Conservation (phyloP, 1,140 invertebrate genomes). For the Nasonia vitripennis region DNA sequence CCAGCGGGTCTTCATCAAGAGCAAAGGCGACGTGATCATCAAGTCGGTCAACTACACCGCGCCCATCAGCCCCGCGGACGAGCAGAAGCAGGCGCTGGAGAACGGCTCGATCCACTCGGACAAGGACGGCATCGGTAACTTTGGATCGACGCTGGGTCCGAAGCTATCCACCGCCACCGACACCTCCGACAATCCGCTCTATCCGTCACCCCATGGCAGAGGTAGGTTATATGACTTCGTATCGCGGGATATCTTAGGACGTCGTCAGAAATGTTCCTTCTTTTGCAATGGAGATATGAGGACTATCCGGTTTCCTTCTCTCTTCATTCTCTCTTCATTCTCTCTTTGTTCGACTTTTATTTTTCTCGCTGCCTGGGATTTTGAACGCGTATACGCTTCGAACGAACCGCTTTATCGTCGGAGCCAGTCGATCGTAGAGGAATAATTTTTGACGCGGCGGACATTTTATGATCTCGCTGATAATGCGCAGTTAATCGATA, state of each 20-base stretch:
- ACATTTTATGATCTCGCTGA: no score
- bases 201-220: not conserved
- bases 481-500: no score
- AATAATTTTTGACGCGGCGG: no score
- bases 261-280: no score
- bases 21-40: conserved; percentile 81
- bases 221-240: not conserved
- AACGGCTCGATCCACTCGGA: not conserved
- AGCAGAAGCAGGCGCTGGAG: not conserved
- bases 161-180: not conserved
- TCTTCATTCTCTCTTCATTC: no score
- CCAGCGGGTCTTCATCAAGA: conserved; percentile 74
- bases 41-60: not conserved
- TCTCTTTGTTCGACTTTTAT: no score
- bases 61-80: not conserved
- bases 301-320: no score
- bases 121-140: not conserved
- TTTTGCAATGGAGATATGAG: no score
- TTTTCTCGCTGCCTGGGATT: no score
- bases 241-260: not conserved
- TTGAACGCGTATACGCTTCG: no score
- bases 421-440: no score
- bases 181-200: not conserved
- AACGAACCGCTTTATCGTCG: no score
- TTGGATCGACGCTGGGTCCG: not conserved